phyloP scores from a whole-genome alignment of 1,140 invertebrate species.

The Drosophila nikananu region DNA sequence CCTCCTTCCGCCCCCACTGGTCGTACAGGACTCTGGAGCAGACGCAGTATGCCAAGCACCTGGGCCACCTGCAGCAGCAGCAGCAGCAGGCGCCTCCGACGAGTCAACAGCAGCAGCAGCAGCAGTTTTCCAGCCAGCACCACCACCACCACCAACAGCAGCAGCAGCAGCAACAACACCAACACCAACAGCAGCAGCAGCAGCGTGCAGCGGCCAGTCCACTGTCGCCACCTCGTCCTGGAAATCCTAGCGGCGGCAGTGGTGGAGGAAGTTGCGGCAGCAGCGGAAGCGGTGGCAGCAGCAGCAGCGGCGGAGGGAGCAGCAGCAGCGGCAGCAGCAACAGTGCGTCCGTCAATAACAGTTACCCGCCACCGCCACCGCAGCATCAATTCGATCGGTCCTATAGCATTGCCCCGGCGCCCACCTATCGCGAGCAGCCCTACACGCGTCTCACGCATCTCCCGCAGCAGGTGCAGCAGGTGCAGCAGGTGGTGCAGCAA shows the following conservation, averaged over 20 bases:
- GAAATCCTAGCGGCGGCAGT: slow-evolving; percentile 39
- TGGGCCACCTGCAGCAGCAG: slow-evolving; percentile 54
- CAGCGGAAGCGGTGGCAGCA: slow-evolving; percentile 58
- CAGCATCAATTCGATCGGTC: slow-evolving; percentile 69
- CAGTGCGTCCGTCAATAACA: slow-evolving; percentile 65
- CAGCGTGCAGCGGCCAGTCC: slow-evolving; percentile 81
- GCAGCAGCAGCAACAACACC: slow-evolving; percentile 58
- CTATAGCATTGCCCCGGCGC: slow-evolving; percentile 62
- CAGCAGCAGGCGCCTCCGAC: slow-evolving; percentile 51
- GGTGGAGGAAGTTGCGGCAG: slow-evolving; percentile 11
- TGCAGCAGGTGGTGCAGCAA: slow-evolving; percentile 24
- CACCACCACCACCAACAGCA: slow-evolving; percentile 65
- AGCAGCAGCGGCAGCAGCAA: slow-evolving; percentile 57
- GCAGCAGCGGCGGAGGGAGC: slow-evolving; percentile 15
- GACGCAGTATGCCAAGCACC: slow-evolving; percentile 76
- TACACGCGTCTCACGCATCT: slow-evolving; percentile 79
- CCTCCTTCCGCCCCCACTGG: slow-evolving; percentile 49
- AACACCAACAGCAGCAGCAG: slow-evolving; percentile 69
- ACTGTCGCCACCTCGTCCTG: slow-evolving; percentile 78
- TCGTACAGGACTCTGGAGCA: slow-evolving; percentile 80
- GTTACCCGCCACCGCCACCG: slow-evolving; percentile 61
- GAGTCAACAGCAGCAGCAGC: slow-evolving; percentile 63
- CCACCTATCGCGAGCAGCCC: slow-evolving; percentile 75
- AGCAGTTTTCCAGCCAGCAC: slow-evolving; percentile 63
- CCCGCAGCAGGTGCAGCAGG: slow-evolving; percentile 26